Conservation (phyloP, 2,797 vertebrate genomes). For the Agapornis canus region DNA sequence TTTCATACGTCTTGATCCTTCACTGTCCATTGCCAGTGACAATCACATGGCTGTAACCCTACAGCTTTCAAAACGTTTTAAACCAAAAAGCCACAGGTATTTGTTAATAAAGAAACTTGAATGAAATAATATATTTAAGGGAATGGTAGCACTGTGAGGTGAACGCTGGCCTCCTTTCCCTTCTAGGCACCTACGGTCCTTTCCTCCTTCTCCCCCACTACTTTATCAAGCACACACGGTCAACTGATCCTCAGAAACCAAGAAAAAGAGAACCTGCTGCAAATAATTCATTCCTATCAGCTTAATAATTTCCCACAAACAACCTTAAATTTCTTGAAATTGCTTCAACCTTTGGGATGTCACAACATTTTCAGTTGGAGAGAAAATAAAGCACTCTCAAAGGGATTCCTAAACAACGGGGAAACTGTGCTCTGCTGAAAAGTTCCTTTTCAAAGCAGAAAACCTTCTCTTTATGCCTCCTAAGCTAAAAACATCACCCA, state of each 20-base stretch:
- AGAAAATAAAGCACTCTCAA: background rate
- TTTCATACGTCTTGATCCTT: background rate
- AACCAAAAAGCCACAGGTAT: background rate
- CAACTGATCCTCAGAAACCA: background rate
- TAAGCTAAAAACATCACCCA: background rate
- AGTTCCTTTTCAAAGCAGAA: background rate
- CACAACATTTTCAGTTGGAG: background rate
- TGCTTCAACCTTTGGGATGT: background rate
- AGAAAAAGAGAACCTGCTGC: background rate
- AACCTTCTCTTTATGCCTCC: background rate
- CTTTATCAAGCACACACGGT: background rate
- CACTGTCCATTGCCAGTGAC: background rate
- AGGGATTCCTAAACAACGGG: background rate
- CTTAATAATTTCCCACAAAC: background rate
- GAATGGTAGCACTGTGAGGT: background rate
- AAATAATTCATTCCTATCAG: background rate
- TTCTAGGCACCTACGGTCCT: background rate
- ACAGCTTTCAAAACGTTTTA: background rate
- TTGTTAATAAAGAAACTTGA: background rate
- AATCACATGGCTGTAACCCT: background rate
- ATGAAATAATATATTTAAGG: background rate
- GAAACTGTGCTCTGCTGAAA: background rate
- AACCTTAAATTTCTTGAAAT: background rate
- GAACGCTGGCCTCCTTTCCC: background rate
- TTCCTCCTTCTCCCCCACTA: background rate